Evolutionary conservation across 2,113 vertebrate species (phyloP).

Genomic region (Hydrochoerus hydrochaeris): DNA sequence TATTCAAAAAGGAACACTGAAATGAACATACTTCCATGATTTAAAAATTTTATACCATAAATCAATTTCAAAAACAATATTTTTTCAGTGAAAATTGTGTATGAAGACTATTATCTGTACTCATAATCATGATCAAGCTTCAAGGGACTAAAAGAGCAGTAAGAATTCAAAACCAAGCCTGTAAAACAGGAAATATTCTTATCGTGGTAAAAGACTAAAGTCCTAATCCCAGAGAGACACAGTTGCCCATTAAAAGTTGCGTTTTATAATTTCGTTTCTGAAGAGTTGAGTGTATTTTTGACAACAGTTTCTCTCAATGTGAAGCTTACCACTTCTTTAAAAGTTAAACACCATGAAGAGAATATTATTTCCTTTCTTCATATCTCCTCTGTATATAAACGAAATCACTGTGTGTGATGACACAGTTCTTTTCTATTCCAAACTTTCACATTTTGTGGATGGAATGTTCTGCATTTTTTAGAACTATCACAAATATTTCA

Average conservation of each 20-base stretch:
- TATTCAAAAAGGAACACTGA: not conserved
- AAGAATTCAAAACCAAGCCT: not conserved
- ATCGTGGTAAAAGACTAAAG: not conserved
- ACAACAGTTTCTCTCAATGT: not conserved
- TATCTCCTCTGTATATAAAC: not conserved
- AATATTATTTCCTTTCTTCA: not conserved
- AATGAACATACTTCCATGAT: not conserved
- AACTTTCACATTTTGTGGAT: not conserved
- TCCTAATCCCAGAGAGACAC: not conserved
- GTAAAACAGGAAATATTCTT: not conserved
- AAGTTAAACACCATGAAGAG: not conserved
- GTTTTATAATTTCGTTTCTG: not conserved
- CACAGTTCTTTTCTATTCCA: not conserved
- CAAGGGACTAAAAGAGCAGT: not conserved
- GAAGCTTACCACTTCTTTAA: not conserved
- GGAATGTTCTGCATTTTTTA: not conserved
- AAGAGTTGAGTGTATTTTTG: not conserved
- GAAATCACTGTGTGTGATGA: not conserved
- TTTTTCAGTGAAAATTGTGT: not conserved
- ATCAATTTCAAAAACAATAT: not conserved
- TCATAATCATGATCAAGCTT: not conserved
- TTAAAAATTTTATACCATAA: not conserved
- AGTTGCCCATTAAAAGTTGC: not conserved
- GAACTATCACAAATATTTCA: not conserved
- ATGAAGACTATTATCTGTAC: not conserved